Evolutionary conservation across 2,888 invertebrate genomes (phyloP), one percentile per base, ranked within the genome.

Genomic region (Marasmarcha lunaedactyla): DNA sequence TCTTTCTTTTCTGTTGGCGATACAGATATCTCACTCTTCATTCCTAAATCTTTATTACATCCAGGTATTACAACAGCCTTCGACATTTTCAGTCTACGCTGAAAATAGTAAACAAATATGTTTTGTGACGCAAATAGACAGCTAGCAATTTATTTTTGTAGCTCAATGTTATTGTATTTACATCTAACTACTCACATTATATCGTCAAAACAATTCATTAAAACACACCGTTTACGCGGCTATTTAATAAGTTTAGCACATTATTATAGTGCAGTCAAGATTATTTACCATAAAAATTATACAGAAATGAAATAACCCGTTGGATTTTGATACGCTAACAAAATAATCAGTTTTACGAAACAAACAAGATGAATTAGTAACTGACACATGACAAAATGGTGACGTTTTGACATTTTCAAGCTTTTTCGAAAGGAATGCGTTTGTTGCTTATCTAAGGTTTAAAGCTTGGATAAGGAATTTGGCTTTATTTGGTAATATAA

Each of bases 21-120:
- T 27, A 76, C 38, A 12, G 71, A 63, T 46, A 78, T 58, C 35
- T 74, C 77, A 38, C 77, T 74, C 49, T 72, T 77, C 42, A 73
- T 63, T 30, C 71, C 70, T 37, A 79, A 59, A 46, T 74, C 72
- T 46, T 74, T 72, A 42, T 64, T 72, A 51, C 71, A 66, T 46
- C 74, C 79, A 13, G 81, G 71, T 54, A 83, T 76, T 45, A 67
- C 48, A 30, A 70, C 65, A 56, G 76, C 69, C 58, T 83, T 83
- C 57, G 83, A 81, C 83, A 83, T 83, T 48, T 59, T 56, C 60
- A 55, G 56, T 59, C 50, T 54, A 57, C 56, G 46, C 61, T 60
- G 53, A 60, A 73, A 74, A 69, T 65, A 52, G 63, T 73, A 76
- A 74, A 77, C 71, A 78, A 66, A 60, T 56, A 47, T 43, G 69